Evolutionary conservation across 2,888 invertebrate species (phyloP), one percentile per base, ranked within the genome.

Genomic region (Andrena camellia): DNA sequence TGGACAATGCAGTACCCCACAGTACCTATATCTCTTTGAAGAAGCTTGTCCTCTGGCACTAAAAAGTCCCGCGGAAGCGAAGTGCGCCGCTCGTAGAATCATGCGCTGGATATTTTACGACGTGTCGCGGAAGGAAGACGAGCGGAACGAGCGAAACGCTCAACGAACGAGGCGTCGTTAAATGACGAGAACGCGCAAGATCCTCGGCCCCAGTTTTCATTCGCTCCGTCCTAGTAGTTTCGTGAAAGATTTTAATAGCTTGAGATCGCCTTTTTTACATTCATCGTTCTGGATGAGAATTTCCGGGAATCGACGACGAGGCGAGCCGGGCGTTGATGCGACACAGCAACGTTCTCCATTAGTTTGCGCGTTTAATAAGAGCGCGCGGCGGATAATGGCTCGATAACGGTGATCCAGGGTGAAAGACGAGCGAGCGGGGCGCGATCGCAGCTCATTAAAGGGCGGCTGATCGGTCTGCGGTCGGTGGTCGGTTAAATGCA

Each of bases 391-490:
- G 13, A n/a, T 4, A 17, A 26, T 42, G 35, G 33, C 42, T 13
- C 42, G 42, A 42, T 62, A 67, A 78, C 78, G 67, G 67, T 33
- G 78, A 54, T 66, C 67, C 67, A 31, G 42, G 66, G 4, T 6
- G 50, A 70, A 31, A 57, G 50, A 42, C 10, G 50, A 26, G n/a
- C 48, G 31, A 8, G 23, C 50, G 10, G 52, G 35, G 8, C 60
- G 23, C 29, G 78, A 73, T 78, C 42, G 68, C 62, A 69, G 71
- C 78, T 86, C 86, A 64, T 85, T 86, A 83, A 84, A 75, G 62
- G 70, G 77, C 75, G 59, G 63, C 42, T 71, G 81, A 70, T 76
- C 59, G 73, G 6, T n/a, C 54, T 29, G 35, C 1, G 42, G 6
- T n/a, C 50, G 52, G 10, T 35, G 2, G 8, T 29, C 63, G 48